Evolutionary conservation across 2,888 invertebrate species (phyloP).

Genomic region (Orthonevra nobilis): DNA sequence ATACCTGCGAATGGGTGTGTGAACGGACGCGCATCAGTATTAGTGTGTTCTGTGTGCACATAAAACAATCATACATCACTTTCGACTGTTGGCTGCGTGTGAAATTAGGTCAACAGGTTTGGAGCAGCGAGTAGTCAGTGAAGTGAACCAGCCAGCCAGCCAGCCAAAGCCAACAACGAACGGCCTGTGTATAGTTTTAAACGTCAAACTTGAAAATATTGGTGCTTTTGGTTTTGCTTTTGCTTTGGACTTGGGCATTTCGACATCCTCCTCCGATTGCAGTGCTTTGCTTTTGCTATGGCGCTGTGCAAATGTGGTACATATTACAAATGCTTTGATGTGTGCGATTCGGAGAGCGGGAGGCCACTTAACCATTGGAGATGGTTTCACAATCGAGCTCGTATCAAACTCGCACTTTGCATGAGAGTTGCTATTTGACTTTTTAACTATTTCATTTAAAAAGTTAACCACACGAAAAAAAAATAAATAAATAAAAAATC

Average conservation of each 20-base stretch:
- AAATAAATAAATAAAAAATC: conserved; percentile 21
- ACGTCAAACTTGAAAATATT: conserved; percentile 63
- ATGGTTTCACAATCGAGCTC: conserved; percentile 63
- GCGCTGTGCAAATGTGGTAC: conserved; percentile 49
- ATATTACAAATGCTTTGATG: conserved; percentile 47
- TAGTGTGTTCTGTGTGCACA: conserved; percentile 66
- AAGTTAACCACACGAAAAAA: conserved; percentile 11
- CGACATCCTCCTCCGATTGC: conserved; percentile 66
- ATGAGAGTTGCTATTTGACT: conserved; percentile 42
- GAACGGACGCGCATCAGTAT: conserved; percentile 72
- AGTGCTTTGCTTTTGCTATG: conserved; percentile 26
- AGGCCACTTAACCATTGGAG: conserved; percentile 62
- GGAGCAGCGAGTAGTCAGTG: conserved; percentile 72
- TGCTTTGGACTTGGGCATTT: conserved; percentile 60
- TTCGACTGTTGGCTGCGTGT: conserved; percentile 75
- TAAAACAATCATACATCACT: conserved; percentile 75
- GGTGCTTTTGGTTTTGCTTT: too few relatives aligned
- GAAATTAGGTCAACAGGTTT: conserved; percentile 81
- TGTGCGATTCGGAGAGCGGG: conserved; percentile 64
- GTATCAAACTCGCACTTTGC: conserved; percentile 34
- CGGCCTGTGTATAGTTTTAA: conserved; percentile 50
- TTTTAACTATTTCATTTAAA: conserved; percentile 20
- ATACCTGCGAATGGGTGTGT: conserved; percentile 68
- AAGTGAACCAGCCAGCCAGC: conserved; percentile 31
- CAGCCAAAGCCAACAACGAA: conserved; percentile 50